A percentile compares a stretch with the other conserved stretches of the same genome.
These are phyloP conservation scores for Argyra leucocephala DNA, from an alignment of 2,888 invertebrate genomes.

Conservation along the genomic window DNA sequence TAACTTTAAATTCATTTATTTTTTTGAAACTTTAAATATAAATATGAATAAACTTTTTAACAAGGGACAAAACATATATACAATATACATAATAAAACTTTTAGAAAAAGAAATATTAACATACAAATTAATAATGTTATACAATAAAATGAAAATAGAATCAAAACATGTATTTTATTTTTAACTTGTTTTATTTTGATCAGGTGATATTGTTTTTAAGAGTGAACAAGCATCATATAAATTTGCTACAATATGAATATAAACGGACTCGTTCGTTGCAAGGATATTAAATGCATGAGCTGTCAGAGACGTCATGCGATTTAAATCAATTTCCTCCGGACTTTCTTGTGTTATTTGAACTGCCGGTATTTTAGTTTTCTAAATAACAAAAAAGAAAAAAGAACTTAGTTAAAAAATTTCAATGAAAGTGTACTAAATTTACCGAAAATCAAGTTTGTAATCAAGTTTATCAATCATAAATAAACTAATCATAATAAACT, in stretches of 20 bases:
- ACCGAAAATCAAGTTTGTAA: not conserved
- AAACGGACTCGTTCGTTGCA: constrained; percentile 37
- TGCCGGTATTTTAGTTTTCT: constrained; percentile 21
- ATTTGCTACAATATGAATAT: constrained; percentile 44
- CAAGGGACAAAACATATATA: not conserved
- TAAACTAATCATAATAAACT: constrained; percentile 29
- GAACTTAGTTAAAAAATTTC: not conserved
- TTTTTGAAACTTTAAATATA: not conserved
- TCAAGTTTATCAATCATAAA: not conserved
- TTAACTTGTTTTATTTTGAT: not conserved
- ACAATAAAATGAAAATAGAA: not conserved
- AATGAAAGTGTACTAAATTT: not conserved
- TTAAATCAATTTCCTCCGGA: constrained; percentile 35
- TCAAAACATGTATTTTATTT: not conserved
- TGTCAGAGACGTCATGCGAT: constrained; percentile 39
- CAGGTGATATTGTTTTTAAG: constrained; percentile 26
- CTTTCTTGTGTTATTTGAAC: constrained; percentile 33
- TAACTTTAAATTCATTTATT: too few relatives aligned
- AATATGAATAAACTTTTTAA: not conserved
- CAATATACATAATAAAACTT: not conserved
- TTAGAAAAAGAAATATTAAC: not conserved
- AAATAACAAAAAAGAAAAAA: not conserved
- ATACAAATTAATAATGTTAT: not conserved
- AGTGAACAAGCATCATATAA: constrained; percentile 46
- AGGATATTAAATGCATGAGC: constrained; percentile 42